A percentile compares a stretch with the other conserved stretches of the same genome.
Evolutionary conservation across 2,888 invertebrate genomes (phyloP).

Genomic region (Caenorhabditis sp.): DNA sequence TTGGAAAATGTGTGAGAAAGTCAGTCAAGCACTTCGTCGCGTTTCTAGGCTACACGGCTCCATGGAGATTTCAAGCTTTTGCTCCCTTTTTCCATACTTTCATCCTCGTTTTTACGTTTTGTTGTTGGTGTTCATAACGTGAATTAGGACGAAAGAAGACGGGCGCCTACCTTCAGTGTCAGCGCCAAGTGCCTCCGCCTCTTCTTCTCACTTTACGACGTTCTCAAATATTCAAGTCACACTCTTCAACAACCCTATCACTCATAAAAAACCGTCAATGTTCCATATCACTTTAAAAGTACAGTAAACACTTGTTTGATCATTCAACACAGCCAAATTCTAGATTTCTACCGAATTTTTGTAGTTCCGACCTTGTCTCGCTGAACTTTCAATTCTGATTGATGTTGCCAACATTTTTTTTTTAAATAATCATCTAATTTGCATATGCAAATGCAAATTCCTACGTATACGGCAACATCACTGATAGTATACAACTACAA

Average conservation of each 20-base stretch:
- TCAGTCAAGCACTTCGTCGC: background rate
- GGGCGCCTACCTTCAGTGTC: too few relatives aligned
- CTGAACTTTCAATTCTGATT: constrained; percentile 17
- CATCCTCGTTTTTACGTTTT: background rate
- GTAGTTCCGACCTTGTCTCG: background rate
- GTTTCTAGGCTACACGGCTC: constrained; percentile 1
- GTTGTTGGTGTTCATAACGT: background rate
- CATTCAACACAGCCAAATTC: background rate
- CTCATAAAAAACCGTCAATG: constrained; percentile 15
- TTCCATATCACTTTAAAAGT: background rate
- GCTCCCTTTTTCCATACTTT: background rate
- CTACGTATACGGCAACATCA: background rate
- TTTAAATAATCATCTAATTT: too few relatives aligned
- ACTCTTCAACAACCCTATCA: background rate
- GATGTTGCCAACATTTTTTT: background rate
- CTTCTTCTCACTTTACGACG: constrained; percentile 39
- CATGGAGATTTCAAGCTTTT: background rate
- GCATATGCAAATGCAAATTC: constrained; percentile 17
- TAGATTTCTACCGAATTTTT: background rate
- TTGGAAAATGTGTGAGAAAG: background rate
- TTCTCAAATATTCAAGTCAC: constrained; percentile 25
- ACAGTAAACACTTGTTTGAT: background rate
- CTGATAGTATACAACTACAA: background rate
- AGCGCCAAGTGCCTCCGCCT: too few relatives aligned
- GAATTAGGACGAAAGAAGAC: background rate